Conservation (phyloP, 2,888 invertebrate species). For the Dugesia japonica region DNA sequence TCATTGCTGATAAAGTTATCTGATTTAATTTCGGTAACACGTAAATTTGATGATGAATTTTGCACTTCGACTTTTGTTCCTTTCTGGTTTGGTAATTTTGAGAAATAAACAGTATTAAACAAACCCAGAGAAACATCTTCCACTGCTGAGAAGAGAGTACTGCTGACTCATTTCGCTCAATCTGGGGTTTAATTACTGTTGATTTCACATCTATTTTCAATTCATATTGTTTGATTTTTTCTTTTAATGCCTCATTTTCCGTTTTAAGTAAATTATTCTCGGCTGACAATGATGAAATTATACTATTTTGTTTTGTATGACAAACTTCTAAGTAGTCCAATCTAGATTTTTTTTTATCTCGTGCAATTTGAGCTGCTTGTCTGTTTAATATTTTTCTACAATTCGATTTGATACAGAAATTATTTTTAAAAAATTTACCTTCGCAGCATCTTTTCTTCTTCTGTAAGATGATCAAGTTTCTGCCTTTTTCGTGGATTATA, state of each 20-base stretch:
- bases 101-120: not conserved
- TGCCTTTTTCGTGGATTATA: not conserved
- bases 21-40: too few relatives aligned
- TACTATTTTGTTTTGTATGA: not conserved
- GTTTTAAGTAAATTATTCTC: not conserved
- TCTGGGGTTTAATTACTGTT: not conserved
- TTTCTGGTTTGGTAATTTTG: too few relatives aligned
- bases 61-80: too few relatives aligned
- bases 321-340: constrained; percentile 21
- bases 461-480: constrained; percentile 26
- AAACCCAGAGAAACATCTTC: constrained; percentile 3
- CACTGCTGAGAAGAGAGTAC: constrained; percentile 2
- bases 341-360: constrained; percentile 14
- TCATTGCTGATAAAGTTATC: too few relatives aligned
- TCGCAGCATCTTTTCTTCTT: constrained; percentile 13
- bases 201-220: not conserved
- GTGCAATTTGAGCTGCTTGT: constrained; percentile 28
- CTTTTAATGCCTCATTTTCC: not conserved
- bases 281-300: not conserved
- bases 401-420: too few relatives aligned
- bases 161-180: constrained; percentile 11
- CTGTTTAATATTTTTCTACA: constrained; percentile 23
- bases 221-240: constrained; percentile 2
- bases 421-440: not conserved
- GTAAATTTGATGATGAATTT: too few relatives aligned